A percentile compares a stretch with the other conserved stretches of the same genome.
Evolutionary conservation across 1,140 invertebrate species (phyloP).

Genomic region (Euura saliciscinereae): DNA sequence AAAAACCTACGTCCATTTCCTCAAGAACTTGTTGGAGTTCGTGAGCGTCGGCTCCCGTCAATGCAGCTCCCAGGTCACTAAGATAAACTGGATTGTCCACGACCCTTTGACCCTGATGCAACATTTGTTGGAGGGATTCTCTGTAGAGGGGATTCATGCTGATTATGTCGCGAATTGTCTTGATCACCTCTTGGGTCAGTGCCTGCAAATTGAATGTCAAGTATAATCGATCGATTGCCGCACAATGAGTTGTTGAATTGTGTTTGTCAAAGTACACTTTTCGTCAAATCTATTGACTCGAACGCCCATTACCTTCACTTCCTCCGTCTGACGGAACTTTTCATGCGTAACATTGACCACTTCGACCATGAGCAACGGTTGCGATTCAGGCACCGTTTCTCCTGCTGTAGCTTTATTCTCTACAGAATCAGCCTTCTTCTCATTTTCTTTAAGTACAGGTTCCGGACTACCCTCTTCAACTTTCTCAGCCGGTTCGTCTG

Average conservation of each 20-base stretch:
- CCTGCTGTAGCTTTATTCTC: slow-evolving; percentile 41
- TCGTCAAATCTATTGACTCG: too few species aligned
- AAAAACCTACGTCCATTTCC: slow-evolving; percentile 86
- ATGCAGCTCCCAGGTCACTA: slow-evolving; percentile 93
- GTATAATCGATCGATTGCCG: not conserved
- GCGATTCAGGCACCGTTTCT: slow-evolving; percentile 28
- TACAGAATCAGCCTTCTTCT: slow-evolving; percentile 60
- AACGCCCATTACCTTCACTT: slow-evolving; percentile 79
- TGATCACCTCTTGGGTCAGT: slow-evolving; percentile 95
- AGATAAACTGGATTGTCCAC: slow-evolving; percentile 99
- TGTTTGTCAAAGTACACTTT: not conserved
- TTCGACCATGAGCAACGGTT: slow-evolving; percentile 87
- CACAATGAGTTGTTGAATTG: not conserved
- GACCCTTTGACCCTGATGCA: slow-evolving; percentile 93
- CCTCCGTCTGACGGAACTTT: slow-evolving; percentile 89
- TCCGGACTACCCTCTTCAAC: slow-evolving; percentile 14
- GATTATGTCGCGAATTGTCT: slow-evolving; percentile 97
- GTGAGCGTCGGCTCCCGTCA: slow-evolving; percentile 89
- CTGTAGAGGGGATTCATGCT: slow-evolving; percentile 94
- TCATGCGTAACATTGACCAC: slow-evolving; percentile 93
- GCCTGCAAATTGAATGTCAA: slow-evolving; percentile 64
- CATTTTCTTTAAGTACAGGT: slow-evolving; percentile 44
- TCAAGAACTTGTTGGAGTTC: slow-evolving; percentile 95
- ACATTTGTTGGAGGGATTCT: slow-evolving; percentile 90
- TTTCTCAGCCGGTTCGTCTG: slow-evolving; percentile 25